Conservation (phyloP, 2,888 invertebrate genomes). For the Halocaridina rubra region DNA sequence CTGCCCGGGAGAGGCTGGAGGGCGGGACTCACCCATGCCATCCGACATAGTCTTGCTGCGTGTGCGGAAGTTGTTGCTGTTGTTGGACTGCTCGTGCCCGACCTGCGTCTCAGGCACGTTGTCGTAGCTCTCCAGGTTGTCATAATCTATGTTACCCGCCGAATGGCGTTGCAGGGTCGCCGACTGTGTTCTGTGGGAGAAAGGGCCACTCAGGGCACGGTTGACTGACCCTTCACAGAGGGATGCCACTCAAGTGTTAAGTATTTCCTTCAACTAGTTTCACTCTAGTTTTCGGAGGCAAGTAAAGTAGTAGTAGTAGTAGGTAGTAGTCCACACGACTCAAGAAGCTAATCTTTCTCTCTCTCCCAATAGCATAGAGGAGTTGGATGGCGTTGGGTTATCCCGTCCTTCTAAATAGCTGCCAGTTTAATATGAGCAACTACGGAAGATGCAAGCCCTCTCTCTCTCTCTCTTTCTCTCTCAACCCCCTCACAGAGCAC, state of each 20-base stretch:
- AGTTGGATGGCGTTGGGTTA: not conserved
- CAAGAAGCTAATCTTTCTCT: not conserved
- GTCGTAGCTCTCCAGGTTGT: constrained; percentile 74
- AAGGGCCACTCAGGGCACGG: constrained; percentile 47
- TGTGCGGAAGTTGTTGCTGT: constrained; percentile 81
- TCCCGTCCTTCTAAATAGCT: not conserved
- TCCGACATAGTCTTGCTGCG: constrained; percentile 94
- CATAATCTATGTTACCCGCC: constrained; percentile 83
- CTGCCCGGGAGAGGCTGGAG: constrained; percentile 42
- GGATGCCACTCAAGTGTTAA: constrained; percentile 23
- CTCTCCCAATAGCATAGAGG: not conserved
- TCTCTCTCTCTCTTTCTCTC: too few relatives aligned
- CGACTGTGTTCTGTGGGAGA: constrained; percentile 48
- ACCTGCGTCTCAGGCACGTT: constrained; percentile 65
- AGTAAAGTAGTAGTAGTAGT: too few relatives aligned
- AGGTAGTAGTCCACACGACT: not conserved
- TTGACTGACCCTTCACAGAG: constrained; percentile 25
- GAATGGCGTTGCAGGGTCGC: constrained; percentile 63
- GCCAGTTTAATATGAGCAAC: not conserved
- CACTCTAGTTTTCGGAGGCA: not conserved
- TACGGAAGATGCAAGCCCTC: not conserved
- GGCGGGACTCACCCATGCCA: constrained; percentile 75
- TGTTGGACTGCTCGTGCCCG: constrained; percentile 67
- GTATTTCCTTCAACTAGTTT: not conserved
- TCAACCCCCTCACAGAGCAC: not conserved